Base-by-base conservation (phyloP, 2,888 invertebrate species). In the Phalera bucephala region DNA sequence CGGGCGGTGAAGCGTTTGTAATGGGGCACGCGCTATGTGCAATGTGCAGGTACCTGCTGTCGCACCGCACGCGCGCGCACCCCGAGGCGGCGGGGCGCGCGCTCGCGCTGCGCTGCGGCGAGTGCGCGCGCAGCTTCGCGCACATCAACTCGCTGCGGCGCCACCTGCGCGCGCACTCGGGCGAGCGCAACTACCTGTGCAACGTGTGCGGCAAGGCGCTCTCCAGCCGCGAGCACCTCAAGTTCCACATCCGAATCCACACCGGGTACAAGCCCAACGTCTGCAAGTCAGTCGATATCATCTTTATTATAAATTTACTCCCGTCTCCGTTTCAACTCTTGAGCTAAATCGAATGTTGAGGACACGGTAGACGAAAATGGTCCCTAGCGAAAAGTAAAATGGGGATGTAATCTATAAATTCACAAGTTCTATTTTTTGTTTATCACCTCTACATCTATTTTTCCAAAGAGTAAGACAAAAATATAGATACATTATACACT, bases 201-300 rank as follows among this genome's bases (percentile, higher is more conserved):
- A 91, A 90, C 58, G 90, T 92, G 27, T 92, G 92, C 73, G 91
- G 92, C 36, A 92, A 92, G 74, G 85, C 91, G 47, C 91, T 92
- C 3, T 90, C 92, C 20, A 90, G 89, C 38, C 76, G 91, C 26
- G 92, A 92, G 20, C 92, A 92, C 52, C 82, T 92, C 50, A 92
- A 91, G 68, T 91, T 92, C 62, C 92, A 92, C 64, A 83, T 92
- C 44, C 77, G 92, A 21, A 92, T 92, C 31, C 92, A 92, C 65
- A 91, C 92, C 1, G 92, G 92, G 0, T 91, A 91, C 72, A 92
- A 92, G 71, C 92, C 92, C 0, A 90, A 92, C 56, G 86, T 91
- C 1, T 92, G 92, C 81, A 89, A 87, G 71, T 70, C 0, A 53
- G 68, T 55, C n/a, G n/a, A n/a, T n/a, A 3, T 1, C 9, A 15